phyloP scores from a whole-genome alignment of 2,888 invertebrate species.

The Celastrina argiolus region DNA sequence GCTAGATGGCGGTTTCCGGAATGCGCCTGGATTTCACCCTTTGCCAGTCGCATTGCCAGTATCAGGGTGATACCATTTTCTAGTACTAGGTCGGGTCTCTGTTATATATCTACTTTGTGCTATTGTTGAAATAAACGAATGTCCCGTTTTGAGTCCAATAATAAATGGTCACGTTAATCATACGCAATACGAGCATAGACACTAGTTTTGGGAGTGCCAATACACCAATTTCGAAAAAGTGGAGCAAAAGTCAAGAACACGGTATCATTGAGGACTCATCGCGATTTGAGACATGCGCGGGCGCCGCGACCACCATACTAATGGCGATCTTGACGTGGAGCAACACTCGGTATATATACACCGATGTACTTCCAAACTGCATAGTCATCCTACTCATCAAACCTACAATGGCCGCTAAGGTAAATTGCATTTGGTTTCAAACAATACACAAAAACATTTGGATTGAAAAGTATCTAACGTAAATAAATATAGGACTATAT shows the following conservation, averaged over 20 bases:
- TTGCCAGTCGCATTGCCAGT: no score
- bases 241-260: conserved; percentile 67
- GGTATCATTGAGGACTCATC: conserved; percentile 73
- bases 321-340: conserved; percentile 64
- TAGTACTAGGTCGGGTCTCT: no score
- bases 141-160: no score
- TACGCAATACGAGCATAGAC: no score
- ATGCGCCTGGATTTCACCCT: no score
- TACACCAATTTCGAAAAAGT: conserved; percentile 49
- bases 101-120: no score
- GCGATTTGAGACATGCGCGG: conserved; percentile 69
- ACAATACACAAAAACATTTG: background rate
- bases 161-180: no score
- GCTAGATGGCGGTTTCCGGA: no score
- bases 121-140: no score
- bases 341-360: conserved; percentile 68
- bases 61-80: no score
- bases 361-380: conserved; percentile 49
- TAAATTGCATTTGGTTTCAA: conserved; percentile 37
- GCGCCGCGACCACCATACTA: conserved; percentile 67
- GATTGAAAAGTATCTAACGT: no score
- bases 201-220: background rate
- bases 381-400: conserved; percentile 59
- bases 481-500: no score
- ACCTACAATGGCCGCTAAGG: conserved; percentile 69